A percentile compares a stretch with the other conserved stretches of the same genome.
These are phyloP conservation scores for Cynocephalus volans DNA, from an alignment of 2,113 vertebrate genomes.

Conservation along the genomic window DNA sequence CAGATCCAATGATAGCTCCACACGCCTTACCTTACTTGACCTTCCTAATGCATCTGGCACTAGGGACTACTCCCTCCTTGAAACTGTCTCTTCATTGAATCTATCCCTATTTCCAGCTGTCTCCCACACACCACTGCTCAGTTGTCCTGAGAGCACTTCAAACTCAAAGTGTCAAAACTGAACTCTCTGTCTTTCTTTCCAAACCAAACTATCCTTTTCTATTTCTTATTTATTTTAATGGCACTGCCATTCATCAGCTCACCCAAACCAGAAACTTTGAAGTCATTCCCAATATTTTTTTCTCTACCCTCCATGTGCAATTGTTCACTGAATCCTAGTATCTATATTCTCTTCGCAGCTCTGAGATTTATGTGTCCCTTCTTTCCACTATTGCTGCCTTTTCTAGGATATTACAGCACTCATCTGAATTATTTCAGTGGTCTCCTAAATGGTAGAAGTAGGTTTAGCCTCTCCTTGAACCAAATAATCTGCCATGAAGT, in stretches of 20 bases:
- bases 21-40: slow-evolving; percentile 71
- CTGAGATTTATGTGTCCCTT: neutral
- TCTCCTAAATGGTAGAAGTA: neutral
- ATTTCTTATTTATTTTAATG: neutral
- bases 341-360: neutral
- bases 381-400: neutral
- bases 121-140: neutral
- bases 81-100: neutral
- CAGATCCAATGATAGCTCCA: slow-evolving; percentile 48
- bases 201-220: slow-evolving; percentile 19
- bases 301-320: neutral
- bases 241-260: neutral
- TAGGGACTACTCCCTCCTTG: neutral
- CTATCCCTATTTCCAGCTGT: neutral
- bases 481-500: neutral
- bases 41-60: slow-evolving; percentile 57
- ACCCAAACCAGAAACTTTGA: slow-evolving; percentile 26
- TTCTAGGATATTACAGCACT: neutral
- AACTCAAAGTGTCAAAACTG: neutral
- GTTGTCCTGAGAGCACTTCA: neutral
- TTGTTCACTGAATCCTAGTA: neutral
- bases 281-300: neutral
- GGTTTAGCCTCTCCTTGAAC: neutral
- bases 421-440: neutral
- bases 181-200: slow-evolving; percentile 31